These are phyloP conservation scores for Perithous albicinctus DNA, from an alignment of 2,888 invertebrate genomes.

Conservation along the genomic window DNA sequence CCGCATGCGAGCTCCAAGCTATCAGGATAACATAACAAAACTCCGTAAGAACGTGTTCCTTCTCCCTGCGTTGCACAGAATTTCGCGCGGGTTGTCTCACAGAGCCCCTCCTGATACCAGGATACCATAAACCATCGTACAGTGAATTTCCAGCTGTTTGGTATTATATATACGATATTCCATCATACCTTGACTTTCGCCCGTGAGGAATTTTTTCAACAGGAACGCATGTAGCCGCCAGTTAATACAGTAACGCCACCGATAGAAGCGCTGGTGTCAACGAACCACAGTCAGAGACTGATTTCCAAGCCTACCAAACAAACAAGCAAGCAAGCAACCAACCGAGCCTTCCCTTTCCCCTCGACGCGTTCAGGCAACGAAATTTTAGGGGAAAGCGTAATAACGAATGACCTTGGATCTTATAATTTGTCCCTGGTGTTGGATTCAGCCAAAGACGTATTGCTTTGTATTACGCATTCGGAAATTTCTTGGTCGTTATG, in stretches of 20 bases:
- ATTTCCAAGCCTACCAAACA: too few relatives aligned
- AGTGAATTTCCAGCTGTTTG: slow-evolving; percentile 38
- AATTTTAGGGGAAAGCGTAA: slow-evolving; percentile 83
- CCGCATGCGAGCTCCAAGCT: slow-evolving; percentile 82
- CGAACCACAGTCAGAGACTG: slow-evolving; percentile 57
- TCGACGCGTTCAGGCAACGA: slow-evolving; percentile 69
- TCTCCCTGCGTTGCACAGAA: slow-evolving; percentile 78
- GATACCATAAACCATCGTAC: slow-evolving; percentile 70
- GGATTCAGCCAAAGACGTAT: too few relatives aligned
- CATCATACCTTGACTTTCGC: slow-evolving; percentile 84
- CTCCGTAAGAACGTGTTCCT: slow-evolving; percentile 57
- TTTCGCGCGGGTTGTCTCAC: slow-evolving; percentile 84
- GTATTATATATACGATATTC: slow-evolving; percentile 78
- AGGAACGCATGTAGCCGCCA: slow-evolving; percentile 82
- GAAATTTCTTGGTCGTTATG: too few relatives aligned
- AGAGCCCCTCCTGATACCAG: slow-evolving; percentile 83
- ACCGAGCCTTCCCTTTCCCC: too few relatives aligned
- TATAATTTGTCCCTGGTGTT: slow-evolving; percentile 15
- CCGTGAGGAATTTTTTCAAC: slow-evolving; percentile 85
- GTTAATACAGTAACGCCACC: slow-evolving; percentile 76
- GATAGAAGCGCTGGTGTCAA: slow-evolving; percentile 77
- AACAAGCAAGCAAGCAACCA: too few relatives aligned
- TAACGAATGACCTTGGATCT: slow-evolving; percentile 30
- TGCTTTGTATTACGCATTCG: slow-evolving; percentile 4
- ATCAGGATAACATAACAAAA: slow-evolving; percentile 75